Evolutionary conservation across 2,113 vertebrate genomes (phyloP).

Genomic region (Dromaius novaehollandiae): DNA sequence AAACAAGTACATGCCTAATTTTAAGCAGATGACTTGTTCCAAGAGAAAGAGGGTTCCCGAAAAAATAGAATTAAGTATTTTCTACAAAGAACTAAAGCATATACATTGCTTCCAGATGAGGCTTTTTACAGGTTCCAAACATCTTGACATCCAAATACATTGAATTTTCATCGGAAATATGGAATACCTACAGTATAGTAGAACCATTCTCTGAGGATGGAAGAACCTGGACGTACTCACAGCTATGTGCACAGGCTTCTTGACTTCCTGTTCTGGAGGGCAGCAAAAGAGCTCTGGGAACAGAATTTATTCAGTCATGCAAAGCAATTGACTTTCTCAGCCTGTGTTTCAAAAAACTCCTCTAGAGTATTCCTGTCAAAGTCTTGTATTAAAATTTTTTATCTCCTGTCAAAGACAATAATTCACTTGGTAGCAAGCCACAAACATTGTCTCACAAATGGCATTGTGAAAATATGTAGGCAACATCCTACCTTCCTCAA

Average conservation of each 20-base stretch:
- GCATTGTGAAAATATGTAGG: slow-evolving; percentile 75
- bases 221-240: not conserved
- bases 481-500: slow-evolving; percentile 70
- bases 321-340: not conserved
- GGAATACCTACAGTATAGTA: not conserved
- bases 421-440: slow-evolving; percentile 41
- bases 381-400: slow-evolving; percentile 50
- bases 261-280: not conserved
- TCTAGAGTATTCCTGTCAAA: slow-evolving; percentile 32
- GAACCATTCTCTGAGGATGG: not conserved
- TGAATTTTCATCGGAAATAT: not conserved
- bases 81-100: not conserved
- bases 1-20: slow-evolving; percentile 49
- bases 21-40: slow-evolving; percentile 51
- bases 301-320: not conserved
- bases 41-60: slow-evolving; percentile 3
- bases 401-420: slow-evolving; percentile 55
- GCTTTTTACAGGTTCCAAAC: not conserved
- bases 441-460: slow-evolving; percentile 60
- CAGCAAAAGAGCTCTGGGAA: not conserved
- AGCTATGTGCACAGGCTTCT: not conserved
- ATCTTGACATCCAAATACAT: slow-evolving; percentile 2
- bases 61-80: slow-evolving; percentile 40
- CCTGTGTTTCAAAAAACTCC: not conserved
- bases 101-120: slow-evolving; percentile 50